These are phyloP conservation scores for Ridgeia piscesae DNA, from an alignment of 1,140 invertebrate genomes.

Conservation along the genomic window DNA sequence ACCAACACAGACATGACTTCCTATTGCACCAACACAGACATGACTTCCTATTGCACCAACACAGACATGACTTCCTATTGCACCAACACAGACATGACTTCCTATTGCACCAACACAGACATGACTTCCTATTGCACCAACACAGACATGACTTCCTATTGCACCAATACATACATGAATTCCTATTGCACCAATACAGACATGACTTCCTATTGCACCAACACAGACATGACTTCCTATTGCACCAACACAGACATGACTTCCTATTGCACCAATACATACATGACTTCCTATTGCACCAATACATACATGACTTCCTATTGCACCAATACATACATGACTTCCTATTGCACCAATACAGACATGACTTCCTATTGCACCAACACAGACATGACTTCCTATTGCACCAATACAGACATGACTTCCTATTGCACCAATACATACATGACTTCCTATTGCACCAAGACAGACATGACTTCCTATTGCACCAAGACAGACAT, in stretches of 20 bases:
- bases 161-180: background rate
- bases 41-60: background rate
- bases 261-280: background rate
- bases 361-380: background rate
- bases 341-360: background rate
- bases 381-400: background rate
- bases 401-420: too few relatives aligned
- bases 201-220: background rate
- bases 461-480: too few relatives aligned
- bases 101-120: too few relatives aligned
- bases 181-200: background rate
- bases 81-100: background rate
- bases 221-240: background rate
- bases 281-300: too few relatives aligned
- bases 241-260: background rate
- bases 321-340: background rate
- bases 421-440: too few relatives aligned
- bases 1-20: too few relatives aligned
- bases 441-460: too few relatives aligned
- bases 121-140: background rate
- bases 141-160: background rate
- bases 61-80: background rate
- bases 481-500: too few relatives aligned
- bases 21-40: background rate
- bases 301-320: background rate